Percentiles rank a stretch among this genome's conserved stretches.
Evolutionary conservation across 1,140 invertebrate genomes (phyloP).

Genomic region (Diorhabda carinulata): DNA sequence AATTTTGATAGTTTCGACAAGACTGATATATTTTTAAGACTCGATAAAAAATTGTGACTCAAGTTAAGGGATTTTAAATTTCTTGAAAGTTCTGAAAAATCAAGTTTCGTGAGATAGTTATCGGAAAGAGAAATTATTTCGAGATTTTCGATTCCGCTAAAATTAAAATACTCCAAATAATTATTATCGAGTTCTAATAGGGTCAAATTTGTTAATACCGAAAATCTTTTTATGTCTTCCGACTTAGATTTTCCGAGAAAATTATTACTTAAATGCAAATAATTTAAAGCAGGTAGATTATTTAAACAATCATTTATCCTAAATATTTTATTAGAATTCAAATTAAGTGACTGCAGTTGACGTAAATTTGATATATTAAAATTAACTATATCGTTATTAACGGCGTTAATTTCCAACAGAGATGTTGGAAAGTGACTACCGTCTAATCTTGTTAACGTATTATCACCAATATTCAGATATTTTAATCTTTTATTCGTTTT

Average conservation of each 20-base stretch:
- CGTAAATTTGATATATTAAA: constrained; percentile 11
- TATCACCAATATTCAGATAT: constrained; percentile 8
- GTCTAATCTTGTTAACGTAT: constrained; percentile 2
- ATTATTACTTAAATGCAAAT: constrained; percentile 11
- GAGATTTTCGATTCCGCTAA: neutral
- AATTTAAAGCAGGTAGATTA: constrained; percentile 4
- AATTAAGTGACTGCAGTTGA: neutral
- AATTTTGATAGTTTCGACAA: constrained; percentile 3
- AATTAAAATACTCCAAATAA: neutral
- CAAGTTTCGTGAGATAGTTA: constrained; percentile 4
- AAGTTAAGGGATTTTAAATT: constrained; percentile 3
- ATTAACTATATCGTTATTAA: neutral
- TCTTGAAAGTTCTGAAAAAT: neutral
- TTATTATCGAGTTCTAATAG: constrained; percentile 15
- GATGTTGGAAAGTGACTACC: constrained; percentile 5
- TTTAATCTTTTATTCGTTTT: neutral
- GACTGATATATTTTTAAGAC: constrained; percentile 2
- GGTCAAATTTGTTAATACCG: neutral
- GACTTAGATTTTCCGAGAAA: constrained; percentile 1
- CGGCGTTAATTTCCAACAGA: constrained; percentile 4
- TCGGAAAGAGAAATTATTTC: constrained; percentile 1
- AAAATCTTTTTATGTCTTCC: neutral
- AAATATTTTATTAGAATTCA: constrained; percentile 10
- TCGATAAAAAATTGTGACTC: constrained; percentile 1
- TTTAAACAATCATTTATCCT: constrained; percentile 6